Evolutionary conservation across 2,888 invertebrate species (phyloP), one percentile per base, ranked within the genome.

Genomic region (Aromia moschata): DNA sequence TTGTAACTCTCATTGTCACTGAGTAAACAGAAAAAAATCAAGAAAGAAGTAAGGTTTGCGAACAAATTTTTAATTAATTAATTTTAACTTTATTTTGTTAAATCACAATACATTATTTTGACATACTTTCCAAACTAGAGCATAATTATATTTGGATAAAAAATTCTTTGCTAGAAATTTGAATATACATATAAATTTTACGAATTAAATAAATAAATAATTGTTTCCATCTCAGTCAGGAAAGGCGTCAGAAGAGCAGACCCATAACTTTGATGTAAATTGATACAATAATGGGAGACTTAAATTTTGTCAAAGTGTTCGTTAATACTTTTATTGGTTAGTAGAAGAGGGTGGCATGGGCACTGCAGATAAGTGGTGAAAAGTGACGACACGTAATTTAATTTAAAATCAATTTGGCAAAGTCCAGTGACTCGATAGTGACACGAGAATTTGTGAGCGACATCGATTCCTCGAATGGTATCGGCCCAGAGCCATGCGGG

Each of bases 341-440:
- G 51, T 30, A 61, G 25, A 69, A 62, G 66, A 65, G 61, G 40
- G 55, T 54, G 65, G 72, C 68, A 73, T 75, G 76, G 74, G 67
- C 72, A 74, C 72, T 72, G 70, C 70, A 76, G 77, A 77, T 77
- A 77, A 77, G 74, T 73, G 72, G 59, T 76, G 74, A 77, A 77
- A 77, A 78, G 77, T 77, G 76, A 75, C 69, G 66, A 67, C 64
- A 72, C 74, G 76, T 77, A 78, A 78, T 77, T 78, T 77, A 74
- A 77, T 77, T 77, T 75, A 73, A 72, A 77, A 78, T 77, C 77
- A 76, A 77, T 75, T 75, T 76, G 63, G 71, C 62, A 57, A 71
- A 73, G 70, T 71, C 67, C 70, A 71, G 70, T 72, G 74, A 73
- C 71, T 73, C 61, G 68, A 66, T 67, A 69, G 65, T 72, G 76